Evolutionary conservation across 2,888 invertebrate genomes (phyloP).

Genomic region (Cybosia mesomella): DNA sequence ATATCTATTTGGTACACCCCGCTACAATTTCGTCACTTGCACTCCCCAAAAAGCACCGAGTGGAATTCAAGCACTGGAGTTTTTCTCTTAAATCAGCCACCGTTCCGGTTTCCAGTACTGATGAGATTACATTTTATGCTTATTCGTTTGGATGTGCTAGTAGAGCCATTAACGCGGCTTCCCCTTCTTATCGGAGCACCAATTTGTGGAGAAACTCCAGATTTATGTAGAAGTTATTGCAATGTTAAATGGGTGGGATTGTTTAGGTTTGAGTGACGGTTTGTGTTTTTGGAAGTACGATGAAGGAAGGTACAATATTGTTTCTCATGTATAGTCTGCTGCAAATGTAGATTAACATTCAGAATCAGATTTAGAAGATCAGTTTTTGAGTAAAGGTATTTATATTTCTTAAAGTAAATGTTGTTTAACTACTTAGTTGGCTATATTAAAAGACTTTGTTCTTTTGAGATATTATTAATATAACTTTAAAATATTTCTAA

Average conservation of each 20-base stretch:
- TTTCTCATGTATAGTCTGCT: too few relatives aligned
- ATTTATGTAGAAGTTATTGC: conserved; percentile 22
- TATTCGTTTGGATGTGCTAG: conserved; percentile 47
- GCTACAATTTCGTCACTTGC: conserved; percentile 35
- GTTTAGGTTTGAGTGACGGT: conserved; percentile 17
- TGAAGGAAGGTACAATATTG: neutral
- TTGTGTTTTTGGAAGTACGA: neutral
- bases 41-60: conserved; percentile 40
- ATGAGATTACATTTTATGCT: conserved; percentile 61
- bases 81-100: conserved; percentile 62
- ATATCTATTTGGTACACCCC: neutral
- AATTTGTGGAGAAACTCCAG: conserved; percentile 20
- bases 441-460: too few relatives aligned
- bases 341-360: neutral
- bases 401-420: neutral
- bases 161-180: conserved; percentile 34
- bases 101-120: conserved; percentile 43
- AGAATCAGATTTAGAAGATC: neutral
- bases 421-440: too few relatives aligned
- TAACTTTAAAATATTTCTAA: too few relatives aligned
- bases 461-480: too few relatives aligned
- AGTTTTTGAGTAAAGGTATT: neutral
- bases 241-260: conserved; percentile 17
- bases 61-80: conserved; percentile 62
- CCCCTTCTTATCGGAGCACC: conserved; percentile 20